These are phyloP conservation scores for Drosophila setosimentum DNA, from an alignment of 2,888 invertebrate genomes.

Conservation along the genomic window DNA sequence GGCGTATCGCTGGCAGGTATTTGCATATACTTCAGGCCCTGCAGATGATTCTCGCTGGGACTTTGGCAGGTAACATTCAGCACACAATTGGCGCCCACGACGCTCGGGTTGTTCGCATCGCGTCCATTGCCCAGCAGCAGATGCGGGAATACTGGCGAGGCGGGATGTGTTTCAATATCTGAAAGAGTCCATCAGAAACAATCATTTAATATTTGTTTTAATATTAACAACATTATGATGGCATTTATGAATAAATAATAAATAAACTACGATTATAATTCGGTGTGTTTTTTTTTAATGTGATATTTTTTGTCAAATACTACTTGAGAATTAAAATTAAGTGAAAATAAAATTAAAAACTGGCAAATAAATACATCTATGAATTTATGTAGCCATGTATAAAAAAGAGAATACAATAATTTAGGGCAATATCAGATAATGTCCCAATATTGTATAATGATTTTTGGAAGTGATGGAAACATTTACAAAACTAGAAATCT, in stretches of 20 bases:
- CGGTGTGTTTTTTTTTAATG: not conserved
- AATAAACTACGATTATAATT: not conserved
- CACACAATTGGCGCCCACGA: conserved; percentile 91
- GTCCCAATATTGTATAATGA: not conserved
- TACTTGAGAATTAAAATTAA: not conserved
- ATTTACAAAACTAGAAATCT: conserved; percentile 1
- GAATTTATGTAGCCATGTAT: too few species aligned
- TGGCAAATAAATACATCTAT: not conserved
- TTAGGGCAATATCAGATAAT: not conserved
- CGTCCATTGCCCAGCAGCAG: conserved; percentile 93
- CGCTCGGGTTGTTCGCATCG: conserved; percentile 90
- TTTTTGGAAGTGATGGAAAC: not conserved
- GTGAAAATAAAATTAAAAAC: not conserved
- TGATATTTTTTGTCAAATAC: too few species aligned
- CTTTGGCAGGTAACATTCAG: conserved; percentile 93
- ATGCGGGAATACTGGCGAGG: conserved; percentile 92
- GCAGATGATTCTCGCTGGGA: conserved; percentile 88
- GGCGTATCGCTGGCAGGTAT: conserved; percentile 93
- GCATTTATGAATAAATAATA: not conserved
- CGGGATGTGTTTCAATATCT: conserved; percentile 90
- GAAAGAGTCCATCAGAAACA: conserved; percentile 58
- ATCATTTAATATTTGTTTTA: not conserved
- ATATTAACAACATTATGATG: not conserved
- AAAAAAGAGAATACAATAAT: not conserved
- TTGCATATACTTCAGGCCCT: conserved; percentile 90